Evolutionary conservation across 2,888 invertebrate genomes (phyloP).

Genomic region (Diachrysia chrysitis): DNA sequence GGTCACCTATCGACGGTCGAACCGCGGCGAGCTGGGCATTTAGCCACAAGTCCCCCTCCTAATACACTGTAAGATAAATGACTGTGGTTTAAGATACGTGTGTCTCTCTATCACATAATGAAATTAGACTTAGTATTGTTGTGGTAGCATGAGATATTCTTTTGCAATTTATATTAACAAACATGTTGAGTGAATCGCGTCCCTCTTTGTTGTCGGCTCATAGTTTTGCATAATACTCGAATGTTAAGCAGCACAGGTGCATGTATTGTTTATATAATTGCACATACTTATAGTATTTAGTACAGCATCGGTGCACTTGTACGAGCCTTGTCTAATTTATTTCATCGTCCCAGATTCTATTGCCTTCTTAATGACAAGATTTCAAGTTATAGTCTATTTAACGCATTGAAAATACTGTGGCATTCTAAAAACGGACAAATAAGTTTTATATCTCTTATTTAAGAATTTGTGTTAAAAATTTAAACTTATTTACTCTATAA

Average conservation of each 20-base stretch:
- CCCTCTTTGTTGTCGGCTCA: slow-evolving; percentile 41
- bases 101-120: slow-evolving; percentile 42
- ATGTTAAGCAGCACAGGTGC: slow-evolving; percentile 29
- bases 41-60: too few relatives aligned
- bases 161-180: slow-evolving; percentile 59
- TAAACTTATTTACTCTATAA: too few relatives aligned
- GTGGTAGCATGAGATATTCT: slow-evolving; percentile 52
- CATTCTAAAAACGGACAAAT: slow-evolving; percentile 4
- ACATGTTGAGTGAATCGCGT: slow-evolving; percentile 40
- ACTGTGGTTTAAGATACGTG: slow-evolving; percentile 45
- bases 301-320: slow-evolving; percentile 32
- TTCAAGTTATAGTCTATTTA: slow-evolving; percentile 9
- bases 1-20: too few relatives aligned
- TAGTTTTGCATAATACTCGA: slow-evolving; percentile 52
- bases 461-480: too few relatives aligned
- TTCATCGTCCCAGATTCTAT: slow-evolving; percentile 59
- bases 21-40: too few relatives aligned
- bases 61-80: neutral
- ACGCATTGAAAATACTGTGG: neutral
- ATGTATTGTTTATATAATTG: slow-evolving; percentile 42
- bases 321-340: slow-evolving; percentile 58
- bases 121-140: slow-evolving; percentile 57
- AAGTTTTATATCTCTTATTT: too few relatives aligned
- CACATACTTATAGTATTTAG: slow-evolving; percentile 25
- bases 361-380: slow-evolving; percentile 21